phyloP scores from a whole-genome alignment of 37 sponge, comb jelly and placozoan genomes.

The Diacarnus erythraeanus region DNA sequence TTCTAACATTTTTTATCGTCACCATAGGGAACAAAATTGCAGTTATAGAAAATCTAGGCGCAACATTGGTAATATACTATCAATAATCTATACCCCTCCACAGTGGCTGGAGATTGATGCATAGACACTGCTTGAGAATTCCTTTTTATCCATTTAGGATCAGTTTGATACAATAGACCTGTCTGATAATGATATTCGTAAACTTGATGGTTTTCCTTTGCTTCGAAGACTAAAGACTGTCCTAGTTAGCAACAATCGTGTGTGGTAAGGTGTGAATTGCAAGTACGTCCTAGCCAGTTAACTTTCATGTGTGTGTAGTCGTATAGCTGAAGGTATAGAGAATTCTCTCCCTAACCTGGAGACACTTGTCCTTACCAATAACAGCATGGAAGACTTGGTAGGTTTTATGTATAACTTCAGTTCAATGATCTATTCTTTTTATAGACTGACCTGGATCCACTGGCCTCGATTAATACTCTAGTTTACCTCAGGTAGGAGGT shows the following conservation, averaged over 20 bases:
- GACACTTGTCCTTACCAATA: constrained; percentile 84
- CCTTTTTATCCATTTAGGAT: constrained; percentile 43
- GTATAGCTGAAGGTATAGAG: constrained; percentile 79
- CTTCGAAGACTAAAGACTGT: constrained; percentile 82
- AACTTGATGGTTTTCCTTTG: constrained; percentile 92
- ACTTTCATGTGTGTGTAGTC: constrained; percentile 33
- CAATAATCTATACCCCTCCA: neutral
- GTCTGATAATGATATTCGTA: constrained; percentile 96
- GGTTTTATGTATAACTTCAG: neutral
- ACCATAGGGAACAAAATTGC: constrained; percentile 93
- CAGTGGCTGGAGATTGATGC: neutral
- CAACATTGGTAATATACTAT: constrained; percentile 77
- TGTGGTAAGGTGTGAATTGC: constrained; percentile 58
- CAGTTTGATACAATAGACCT: constrained; percentile 98
- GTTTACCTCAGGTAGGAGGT: constrained; percentile 57
- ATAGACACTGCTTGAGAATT: neutral
- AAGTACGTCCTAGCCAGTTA: neutral
- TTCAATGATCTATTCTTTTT: neutral
- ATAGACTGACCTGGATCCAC: constrained; percentile 76
- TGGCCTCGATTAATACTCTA: constrained; percentile 58
- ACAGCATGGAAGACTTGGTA: constrained; percentile 86
- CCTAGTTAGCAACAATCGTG: constrained; percentile 86
- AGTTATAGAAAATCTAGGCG: constrained; percentile 96
- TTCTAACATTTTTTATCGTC: constrained; percentile 10
- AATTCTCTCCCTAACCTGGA: constrained; percentile 71